Base-by-base conservation (phyloP, 1,140 invertebrate species). In the Propsilocerus akamusi region DNA sequence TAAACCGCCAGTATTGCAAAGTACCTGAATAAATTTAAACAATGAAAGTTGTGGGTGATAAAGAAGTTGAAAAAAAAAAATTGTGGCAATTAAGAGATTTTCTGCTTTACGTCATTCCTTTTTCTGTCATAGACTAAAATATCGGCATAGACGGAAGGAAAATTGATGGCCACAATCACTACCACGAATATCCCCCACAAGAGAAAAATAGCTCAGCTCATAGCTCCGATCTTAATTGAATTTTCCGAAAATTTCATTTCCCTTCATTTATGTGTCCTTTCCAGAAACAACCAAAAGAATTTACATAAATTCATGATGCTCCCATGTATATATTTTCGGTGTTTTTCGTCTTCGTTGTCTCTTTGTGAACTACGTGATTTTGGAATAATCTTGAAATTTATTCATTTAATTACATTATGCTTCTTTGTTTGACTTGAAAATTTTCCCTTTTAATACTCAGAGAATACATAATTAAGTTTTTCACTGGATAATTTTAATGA, bases 1-100 rank as follows among this genome's bases (percentile, higher is more conserved):
- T 52, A 87, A 66, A 26, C 79, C 78, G 51, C 83, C 84, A 49
- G 82, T 86, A 69, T 89, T 87, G 72, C 85, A 89, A 53, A 87
- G 73, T 47, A 87, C 83, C 85, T 88, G 69, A 17, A 68, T 56
- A 52, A 57, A 57, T 47, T 50, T 58, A 46, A 48, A 52, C 51
- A 52, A 41, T 41, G 7, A 48, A 47, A 50, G 12, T 47, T n/a
- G 25, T 30, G 26, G 25, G 23, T 46, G 14, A 46, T n/a, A 20
- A 32, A 30, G 4, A 14, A 22, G 8, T 28, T 2, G 14, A 28
- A 49, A 46, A 26, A 14, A 52, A 17, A 8, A 22, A 25, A 52
- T 26, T 48, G 25, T 46, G 20, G 32, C 26, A 28, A 22, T 46
- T 47, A 46, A 46, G n/a, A 23, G 25, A 11, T 26, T 46, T 46